Base-by-base conservation (phyloP, 2,888 invertebrate genomes). In the Meliscaeva auricollis region DNA sequence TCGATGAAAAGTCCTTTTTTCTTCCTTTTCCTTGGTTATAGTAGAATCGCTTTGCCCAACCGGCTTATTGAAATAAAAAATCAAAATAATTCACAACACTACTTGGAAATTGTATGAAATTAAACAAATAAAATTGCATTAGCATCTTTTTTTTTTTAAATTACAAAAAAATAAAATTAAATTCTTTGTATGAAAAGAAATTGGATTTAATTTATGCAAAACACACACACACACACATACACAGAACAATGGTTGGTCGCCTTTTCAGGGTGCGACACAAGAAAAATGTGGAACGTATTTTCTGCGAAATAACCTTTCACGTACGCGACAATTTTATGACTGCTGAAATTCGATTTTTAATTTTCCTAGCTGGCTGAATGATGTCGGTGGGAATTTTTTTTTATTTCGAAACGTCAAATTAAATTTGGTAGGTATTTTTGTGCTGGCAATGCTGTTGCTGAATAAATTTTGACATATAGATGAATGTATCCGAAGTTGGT, bases 241-340 rank as follows among this genome's bases (percentile, higher is more conserved):
- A 81, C 81, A 60, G 62, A 54, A 48, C 44, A 83, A 69, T 64
- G 66, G 70, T 72, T 79, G 38, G 62, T 72, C 72, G 84, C 72
- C 66, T 73, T 76, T 60, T 75, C 54, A 73, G 85, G 85, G 85
- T 85, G 85, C 85, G 85, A 81, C 85, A 69, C 68, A 54, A 41
- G 50, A 38, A 22, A 38, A 32, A 41, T 38, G 11, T 7, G 46
- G 17, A 35, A 56, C 72, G 48, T 26, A 56, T 9, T 13, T 69
- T 15, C 35, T 32, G 13, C 44, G 35, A 56, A 30, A 60, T 58
- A 30, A 84, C 81, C 56, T 22, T 41, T 35, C 62, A 73, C 85
- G 76, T 62, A 81, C 69, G 62, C 81, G 85, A 81, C 76, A 77
- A 85, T 56, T 81, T 77, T 76, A 62, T 58, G 50, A 85, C 85